These are phyloP conservation scores for Drosophila acutilabella DNA, from an alignment of 2,888 invertebrate genomes.

Conservation along the genomic window DNA sequence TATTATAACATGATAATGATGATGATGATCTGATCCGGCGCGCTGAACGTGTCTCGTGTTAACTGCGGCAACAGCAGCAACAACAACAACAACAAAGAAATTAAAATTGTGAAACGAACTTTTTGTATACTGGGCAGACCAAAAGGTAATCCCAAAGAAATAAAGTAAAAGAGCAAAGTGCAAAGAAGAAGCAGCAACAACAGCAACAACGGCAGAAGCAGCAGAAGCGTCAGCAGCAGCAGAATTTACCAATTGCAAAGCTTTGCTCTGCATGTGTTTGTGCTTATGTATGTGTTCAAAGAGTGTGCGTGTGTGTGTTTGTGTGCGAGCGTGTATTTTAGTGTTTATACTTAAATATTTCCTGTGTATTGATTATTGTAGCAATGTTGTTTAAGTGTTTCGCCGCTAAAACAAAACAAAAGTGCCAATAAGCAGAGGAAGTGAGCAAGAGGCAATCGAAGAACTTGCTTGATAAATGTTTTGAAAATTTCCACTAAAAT, in stretches of 20 bases:
- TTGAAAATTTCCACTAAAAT: slow-evolving; percentile 40
- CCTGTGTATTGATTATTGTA: slow-evolving; percentile 30
- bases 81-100: slow-evolving; percentile 37
- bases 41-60: slow-evolving; percentile 62
- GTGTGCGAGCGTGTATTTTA: slow-evolving; percentile 18
- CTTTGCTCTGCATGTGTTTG: slow-evolving; percentile 17
- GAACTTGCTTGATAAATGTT: slow-evolving; percentile 39
- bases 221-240: slow-evolving; percentile 14
- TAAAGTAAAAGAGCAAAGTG: slow-evolving; percentile 56
- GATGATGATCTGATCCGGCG: slow-evolving; percentile 65
- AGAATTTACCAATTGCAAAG: slow-evolving; percentile 61
- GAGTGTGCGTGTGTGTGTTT: slow-evolving; percentile 16
- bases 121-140: slow-evolving; percentile 39
- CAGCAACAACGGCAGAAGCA: slow-evolving; percentile 22
- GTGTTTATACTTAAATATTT: slow-evolving; percentile 40
- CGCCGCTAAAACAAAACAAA: slow-evolving; percentile 41
- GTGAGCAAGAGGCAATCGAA: slow-evolving; percentile 14
- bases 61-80: slow-evolving; percentile 59
- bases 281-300: slow-evolving; percentile 8
- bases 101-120: slow-evolving; percentile 56
- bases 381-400: slow-evolving; percentile 38
- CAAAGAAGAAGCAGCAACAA: slow-evolving; percentile 46
- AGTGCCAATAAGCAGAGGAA: slow-evolving; percentile 23
- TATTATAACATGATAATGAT: slow-evolving; percentile 40
- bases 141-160: slow-evolving; percentile 47